Evolutionary conservation across 2,888 invertebrate genomes (phyloP).

Genomic region (Drosophila ustulata): DNA sequence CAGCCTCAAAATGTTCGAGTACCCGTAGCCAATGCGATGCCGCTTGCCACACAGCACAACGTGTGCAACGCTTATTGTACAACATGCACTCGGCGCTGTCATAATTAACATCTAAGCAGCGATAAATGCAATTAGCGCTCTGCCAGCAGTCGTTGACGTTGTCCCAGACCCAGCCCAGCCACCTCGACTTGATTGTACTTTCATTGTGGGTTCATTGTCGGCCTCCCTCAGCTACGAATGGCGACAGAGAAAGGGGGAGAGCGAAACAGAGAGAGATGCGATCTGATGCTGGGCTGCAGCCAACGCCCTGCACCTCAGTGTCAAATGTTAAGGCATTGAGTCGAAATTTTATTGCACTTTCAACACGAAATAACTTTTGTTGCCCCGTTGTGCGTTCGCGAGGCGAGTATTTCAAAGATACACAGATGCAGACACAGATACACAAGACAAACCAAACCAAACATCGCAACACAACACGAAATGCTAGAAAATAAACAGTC

Average conservation of each 20-base stretch:
- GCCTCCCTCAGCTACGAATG: conserved; percentile 18
- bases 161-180: conserved; percentile 32
- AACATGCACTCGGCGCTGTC: conserved; percentile 59
- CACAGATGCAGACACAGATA: conserved; percentile 50
- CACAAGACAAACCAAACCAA: conserved; percentile 52
- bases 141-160: conserved; percentile 55
- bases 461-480: conserved; percentile 19
- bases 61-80: conserved; percentile 43
- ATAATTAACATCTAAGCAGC: conserved; percentile 75
- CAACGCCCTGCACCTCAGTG: conserved; percentile 56
- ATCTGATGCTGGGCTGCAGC: conserved; percentile 24
- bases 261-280: conserved; percentile 5
- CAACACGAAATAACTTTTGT: conserved; percentile 23
- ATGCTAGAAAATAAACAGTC: conserved; percentile 49
- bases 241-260: neutral
- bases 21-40: conserved; percentile 2
- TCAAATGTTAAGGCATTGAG: conserved; percentile 62
- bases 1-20: conserved; percentile 2
- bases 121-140: conserved; percentile 75
- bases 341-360: conserved; percentile 57
- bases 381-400: conserved; percentile 1
- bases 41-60: neutral
- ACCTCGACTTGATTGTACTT: conserved; percentile 70
- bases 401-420: conserved; percentile 52
- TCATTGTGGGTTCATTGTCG: conserved; percentile 76